A percentile compares a stretch with the other conserved stretches of the same genome.
Evolutionary conservation across 2,113 vertebrate genomes (phyloP).

Genomic region (Mus spicilegus): DNA sequence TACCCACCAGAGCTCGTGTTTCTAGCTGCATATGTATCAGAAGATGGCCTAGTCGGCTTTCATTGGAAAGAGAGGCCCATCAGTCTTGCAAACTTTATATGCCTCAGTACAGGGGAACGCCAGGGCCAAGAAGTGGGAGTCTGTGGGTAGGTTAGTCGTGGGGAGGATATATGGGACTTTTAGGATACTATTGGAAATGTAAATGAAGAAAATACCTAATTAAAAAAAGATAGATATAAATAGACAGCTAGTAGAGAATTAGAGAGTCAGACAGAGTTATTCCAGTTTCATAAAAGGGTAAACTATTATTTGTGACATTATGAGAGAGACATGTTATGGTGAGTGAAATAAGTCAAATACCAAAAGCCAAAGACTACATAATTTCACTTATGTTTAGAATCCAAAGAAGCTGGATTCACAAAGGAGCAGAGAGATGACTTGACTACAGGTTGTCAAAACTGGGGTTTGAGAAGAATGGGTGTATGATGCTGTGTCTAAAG

Average conservation of each 20-base stretch:
- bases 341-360: not conserved
- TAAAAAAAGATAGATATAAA: not conserved
- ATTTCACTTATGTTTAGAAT: not conserved
- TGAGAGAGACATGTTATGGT: not conserved
- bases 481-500: not conserved
- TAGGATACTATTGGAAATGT: too few relatives aligned
- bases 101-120: too few relatives aligned
- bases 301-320: not conserved
- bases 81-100: too few relatives aligned
- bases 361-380: not conserved
- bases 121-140: too few relatives aligned
- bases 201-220: too few relatives aligned
- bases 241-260: not conserved
- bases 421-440: not conserved
- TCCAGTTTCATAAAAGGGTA: not conserved
- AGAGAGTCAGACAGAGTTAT: not conserved
- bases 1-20: too few relatives aligned
- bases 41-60: too few relatives aligned
- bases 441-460: not conserved
- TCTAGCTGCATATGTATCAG: too few relatives aligned
- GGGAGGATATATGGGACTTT: too few relatives aligned
- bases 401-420: not conserved
- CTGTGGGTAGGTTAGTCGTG: too few relatives aligned
- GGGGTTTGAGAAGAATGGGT: not conserved
- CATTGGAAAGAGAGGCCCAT: too few relatives aligned